Percentiles rank a stretch among this genome's conserved stretches.
phyloP scores from a whole-genome alignment of 2,888 invertebrate species.

The Agrotis exclamationis region DNA sequence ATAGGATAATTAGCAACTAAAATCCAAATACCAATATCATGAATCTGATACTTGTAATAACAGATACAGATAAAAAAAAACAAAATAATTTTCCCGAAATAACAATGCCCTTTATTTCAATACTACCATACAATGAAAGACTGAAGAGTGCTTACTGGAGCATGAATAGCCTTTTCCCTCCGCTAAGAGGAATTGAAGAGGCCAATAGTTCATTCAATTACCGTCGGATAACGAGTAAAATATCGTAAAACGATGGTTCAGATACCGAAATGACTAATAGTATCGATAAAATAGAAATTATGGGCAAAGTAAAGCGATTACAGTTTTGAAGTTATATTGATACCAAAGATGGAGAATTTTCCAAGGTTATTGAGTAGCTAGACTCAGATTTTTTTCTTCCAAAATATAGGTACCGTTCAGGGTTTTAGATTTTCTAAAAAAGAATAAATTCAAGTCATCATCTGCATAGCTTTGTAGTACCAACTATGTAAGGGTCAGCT shows the following conservation, averaged over 20 bases:
- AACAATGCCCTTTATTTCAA: slow-evolving; percentile 4
- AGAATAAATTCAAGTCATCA: background rate
- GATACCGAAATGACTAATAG: slow-evolving; percentile 35
- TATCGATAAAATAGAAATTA: slow-evolving; percentile 33
- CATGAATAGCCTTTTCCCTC: slow-evolving; percentile 21
- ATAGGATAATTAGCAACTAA: too few relatives aligned
- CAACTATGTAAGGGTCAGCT: too few relatives aligned
- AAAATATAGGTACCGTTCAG: background rate
- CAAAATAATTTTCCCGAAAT: background rate
- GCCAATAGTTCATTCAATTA: slow-evolving; percentile 40
- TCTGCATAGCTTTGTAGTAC: too few relatives aligned
- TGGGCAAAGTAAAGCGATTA: slow-evolving; percentile 32
- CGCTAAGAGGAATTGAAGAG: slow-evolving; percentile 12
- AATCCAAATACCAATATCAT: too few relatives aligned
- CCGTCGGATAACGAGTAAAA: slow-evolving; percentile 24
- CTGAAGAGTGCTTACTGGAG: slow-evolving; percentile 11
- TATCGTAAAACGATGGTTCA: slow-evolving; percentile 31
- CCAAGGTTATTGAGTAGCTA: slow-evolving; percentile 2
- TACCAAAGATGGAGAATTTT: slow-evolving; percentile 4
- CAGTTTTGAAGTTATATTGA: slow-evolving; percentile 19
- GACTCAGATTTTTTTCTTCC: background rate
- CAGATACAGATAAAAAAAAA: background rate
- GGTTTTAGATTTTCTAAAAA: background rate
- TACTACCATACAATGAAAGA: slow-evolving; percentile 1
- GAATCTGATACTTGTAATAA: too few relatives aligned